Conservation (phyloP, 2,888 invertebrate species). For the Gasteruption jaculator region DNA sequence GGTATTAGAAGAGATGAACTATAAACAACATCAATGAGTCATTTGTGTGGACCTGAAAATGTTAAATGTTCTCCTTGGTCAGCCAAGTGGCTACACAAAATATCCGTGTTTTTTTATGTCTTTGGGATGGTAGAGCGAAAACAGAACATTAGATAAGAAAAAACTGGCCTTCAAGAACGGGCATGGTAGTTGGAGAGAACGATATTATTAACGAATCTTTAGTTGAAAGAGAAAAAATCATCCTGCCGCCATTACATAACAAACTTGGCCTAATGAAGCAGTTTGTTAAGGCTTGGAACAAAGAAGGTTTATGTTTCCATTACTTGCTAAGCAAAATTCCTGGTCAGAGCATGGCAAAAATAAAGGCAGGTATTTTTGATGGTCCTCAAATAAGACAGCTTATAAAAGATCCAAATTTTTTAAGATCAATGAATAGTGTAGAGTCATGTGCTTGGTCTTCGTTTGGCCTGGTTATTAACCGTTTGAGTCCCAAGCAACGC, state of each 20-base stretch:
- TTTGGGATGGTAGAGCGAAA: constrained; percentile 21
- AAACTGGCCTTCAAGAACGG: constrained; percentile 18
- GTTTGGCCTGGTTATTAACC: constrained; percentile 17
- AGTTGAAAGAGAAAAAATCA: constrained; percentile 17
- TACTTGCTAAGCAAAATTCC: constrained; percentile 23
- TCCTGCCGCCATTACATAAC: constrained; percentile 29
- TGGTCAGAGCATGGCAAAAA: constrained; percentile 20
- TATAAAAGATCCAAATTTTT: constrained; percentile 22
- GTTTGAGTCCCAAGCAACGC: too few species aligned
- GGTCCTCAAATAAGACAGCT: constrained; percentile 26
- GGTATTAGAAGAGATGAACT: too few species aligned
- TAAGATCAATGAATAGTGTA: constrained; percentile 17
- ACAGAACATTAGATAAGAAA: constrained; percentile 17
- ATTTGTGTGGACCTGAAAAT: too few species aligned
- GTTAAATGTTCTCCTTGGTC: constrained; percentile 17
- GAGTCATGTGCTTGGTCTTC: constrained; percentile 23
- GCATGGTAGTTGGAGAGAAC: constrained; percentile 13
- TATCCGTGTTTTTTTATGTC: constrained; percentile 22
- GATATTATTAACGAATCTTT: constrained; percentile 21
- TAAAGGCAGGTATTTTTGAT: constrained; percentile 27
- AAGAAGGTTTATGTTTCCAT: constrained; percentile 24
- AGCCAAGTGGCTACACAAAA: constrained; percentile 18
- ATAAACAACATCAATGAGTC: too few species aligned
- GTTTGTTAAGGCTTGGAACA: constrained; percentile 26
- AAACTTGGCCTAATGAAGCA: constrained; percentile 31